These are phyloP conservation scores for Pseudococcus viburni DNA, from an alignment of 2,888 invertebrate species.

Conservation along the genomic window DNA sequence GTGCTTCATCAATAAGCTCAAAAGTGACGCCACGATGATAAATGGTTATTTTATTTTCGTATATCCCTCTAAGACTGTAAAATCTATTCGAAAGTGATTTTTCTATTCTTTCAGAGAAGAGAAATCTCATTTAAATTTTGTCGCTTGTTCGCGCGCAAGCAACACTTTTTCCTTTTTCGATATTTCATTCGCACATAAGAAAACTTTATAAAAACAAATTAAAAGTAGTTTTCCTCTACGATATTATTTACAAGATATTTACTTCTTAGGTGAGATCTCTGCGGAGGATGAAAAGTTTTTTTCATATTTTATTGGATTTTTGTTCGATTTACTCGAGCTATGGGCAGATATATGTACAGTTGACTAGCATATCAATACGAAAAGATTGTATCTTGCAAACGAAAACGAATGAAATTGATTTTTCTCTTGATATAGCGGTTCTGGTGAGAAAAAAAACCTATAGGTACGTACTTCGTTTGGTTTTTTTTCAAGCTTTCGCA, in stretches of 20 bases:
- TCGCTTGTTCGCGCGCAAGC: background rate
- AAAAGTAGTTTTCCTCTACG: constrained; percentile 6
- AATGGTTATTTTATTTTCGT: background rate
- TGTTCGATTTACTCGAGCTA: background rate
- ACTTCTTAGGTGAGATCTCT: background rate
- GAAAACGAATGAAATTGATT: background rate
- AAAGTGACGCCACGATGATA: background rate
- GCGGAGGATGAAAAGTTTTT: background rate
- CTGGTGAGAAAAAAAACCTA: background rate
- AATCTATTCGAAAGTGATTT: constrained; percentile 11
- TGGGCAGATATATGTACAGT: background rate
- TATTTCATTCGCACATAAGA: background rate
- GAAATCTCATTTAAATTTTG: constrained; percentile 22
- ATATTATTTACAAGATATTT: constrained; percentile 6
- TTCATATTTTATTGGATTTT: background rate
- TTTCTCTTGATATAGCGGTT: background rate
- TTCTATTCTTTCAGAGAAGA: background rate
- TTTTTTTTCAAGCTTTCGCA: background rate
- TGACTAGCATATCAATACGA: background rate
- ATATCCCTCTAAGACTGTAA: background rate
- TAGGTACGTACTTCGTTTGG: background rate
- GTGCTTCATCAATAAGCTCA: background rate
- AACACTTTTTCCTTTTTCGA: constrained; percentile 9
- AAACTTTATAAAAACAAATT: background rate
- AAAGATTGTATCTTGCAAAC: background rate